Evolutionary conservation across 30 jellyfish, hydroid and myxozoan genomes (phyloP), one percentile per base, ranked within the genome.

Genomic region (Aurelia aurita): DNA sequence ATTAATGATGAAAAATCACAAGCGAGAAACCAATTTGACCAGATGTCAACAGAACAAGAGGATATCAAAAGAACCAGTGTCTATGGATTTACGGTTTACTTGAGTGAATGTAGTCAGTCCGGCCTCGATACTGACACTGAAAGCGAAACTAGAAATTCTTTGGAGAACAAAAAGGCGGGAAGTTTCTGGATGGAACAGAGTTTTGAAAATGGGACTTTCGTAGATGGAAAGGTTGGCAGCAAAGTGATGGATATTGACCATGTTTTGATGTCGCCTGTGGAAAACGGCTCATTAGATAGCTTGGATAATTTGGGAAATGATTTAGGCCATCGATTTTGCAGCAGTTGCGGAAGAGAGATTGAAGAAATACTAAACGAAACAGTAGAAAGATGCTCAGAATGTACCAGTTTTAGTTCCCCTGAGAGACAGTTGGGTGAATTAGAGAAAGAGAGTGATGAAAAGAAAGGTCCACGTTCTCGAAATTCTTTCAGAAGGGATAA

Each of bases 401-500:
- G 88, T 60, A 31, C 71, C 15, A 77, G 63, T 1, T 54, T 54
- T 5, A 45, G 51, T 19, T 8, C 31, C 39, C 26, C 63, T 9
- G 68, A 60, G 57, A 43, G 46, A 31, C 79, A 58, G 47, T 43
- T 21, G 49, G 13, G 27, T 18, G 69, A 58, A 46, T 32, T 21
- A n/a, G 43, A 60, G 29, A 58, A 22, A 2, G 88, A 77, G 3
- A 46, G 46, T 15, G 39, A 43, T 6, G 72, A 47, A 0, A 27
- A 26, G 45, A 73, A 25, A 57, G 28, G 29, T 29, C 35, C 72
- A 3, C 82, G 93, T 28, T 45, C 93, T 1, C n/a, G 87, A 31
- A 83, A 67, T 46, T 83, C 93, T 3, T 83, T 83, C 49, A 83
- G 93, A 46, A 44, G 77, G 27, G 93, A 83, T 7, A 83, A 64